A percentile compares a stretch with the other conserved stretches of the same genome.
phyloP scores from a whole-genome alignment of 1,140 invertebrate genomes.

The Telenomus remus region DNA sequence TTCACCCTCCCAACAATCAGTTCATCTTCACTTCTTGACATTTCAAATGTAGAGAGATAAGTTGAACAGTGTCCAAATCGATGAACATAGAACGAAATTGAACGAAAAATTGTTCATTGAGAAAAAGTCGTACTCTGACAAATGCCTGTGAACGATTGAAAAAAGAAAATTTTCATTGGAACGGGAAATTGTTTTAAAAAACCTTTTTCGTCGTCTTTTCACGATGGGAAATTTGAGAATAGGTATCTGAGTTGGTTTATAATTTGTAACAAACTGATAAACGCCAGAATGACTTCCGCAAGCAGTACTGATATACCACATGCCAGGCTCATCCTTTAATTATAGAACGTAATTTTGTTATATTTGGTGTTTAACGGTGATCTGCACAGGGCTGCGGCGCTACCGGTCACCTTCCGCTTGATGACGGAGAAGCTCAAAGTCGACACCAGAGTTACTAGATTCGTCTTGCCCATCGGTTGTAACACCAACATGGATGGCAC shows the following conservation, averaged over 20 bases:
- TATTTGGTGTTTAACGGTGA: conserved; percentile 65
- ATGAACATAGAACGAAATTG: conserved; percentile 29
- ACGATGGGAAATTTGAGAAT: conserved; percentile 13
- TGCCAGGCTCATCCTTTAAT: conserved; percentile 55
- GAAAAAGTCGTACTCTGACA: background rate
- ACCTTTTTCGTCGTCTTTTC: conserved; percentile 1
- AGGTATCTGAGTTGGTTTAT: conserved; percentile 31
- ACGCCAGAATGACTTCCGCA: conserved; percentile 68
- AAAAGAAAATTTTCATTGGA: conserved; percentile 6
- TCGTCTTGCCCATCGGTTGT: conserved; percentile 92
- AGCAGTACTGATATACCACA: conserved; percentile 53
- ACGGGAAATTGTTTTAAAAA: background rate
- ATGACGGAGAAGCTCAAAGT: conserved; percentile 94
- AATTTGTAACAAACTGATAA: conserved; percentile 43
- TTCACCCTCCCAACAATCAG: no score
- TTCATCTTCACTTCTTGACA: conserved; percentile 36
- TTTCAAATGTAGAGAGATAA: conserved; percentile 7
- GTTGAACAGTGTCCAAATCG: conserved; percentile 25
- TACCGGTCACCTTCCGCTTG: conserved; percentile 94
- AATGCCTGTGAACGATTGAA: conserved; percentile 41
- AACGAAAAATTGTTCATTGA: no score
- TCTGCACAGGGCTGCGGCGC: conserved; percentile 89
- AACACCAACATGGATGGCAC: conserved; percentile 97
- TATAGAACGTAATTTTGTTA: conserved; percentile 53
- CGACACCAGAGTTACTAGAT: conserved; percentile 92